Base-by-base conservation (phyloP, 2,888 invertebrate species). In the Drosophila mimetica region DNA sequence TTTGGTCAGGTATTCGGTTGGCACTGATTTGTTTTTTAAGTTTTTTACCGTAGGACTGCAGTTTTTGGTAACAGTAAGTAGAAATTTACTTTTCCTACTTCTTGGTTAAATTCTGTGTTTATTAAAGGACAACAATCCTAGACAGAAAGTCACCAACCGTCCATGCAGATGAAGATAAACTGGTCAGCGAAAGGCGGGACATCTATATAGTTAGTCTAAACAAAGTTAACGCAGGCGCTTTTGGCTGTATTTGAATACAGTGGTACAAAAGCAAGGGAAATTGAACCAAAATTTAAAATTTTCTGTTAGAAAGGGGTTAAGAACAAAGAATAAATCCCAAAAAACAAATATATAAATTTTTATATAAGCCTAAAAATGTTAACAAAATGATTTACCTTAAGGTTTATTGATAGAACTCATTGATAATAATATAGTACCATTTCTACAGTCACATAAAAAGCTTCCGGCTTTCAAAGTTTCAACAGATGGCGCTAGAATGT, bases 161-260 rank as follows among this genome's bases (percentile, higher is more conserved):
- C 64, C 22, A 22, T 64, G 64, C 42, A 22, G 54, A 11, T 34
- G 20, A 57, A 48, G 70, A 52, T 64, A 44, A 52, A 64, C 64
- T 64, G 64, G 66, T 66, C 54, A 64, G 13, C 36, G 32, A 66
- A 64, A n/a, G 4, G 64, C 25, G 44, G 37, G 37, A 61, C 42
- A 14, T 32, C 20, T 28, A 30, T 36, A 30, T 28, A 14, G 64
- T 61, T 61, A 32, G 60, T 30, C 64, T 41, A 64, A 64, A 64
- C 53, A 66, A 64, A 22, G 20, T 30, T 67, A 25, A 53, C 64
- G 64, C 64, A 64, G 64, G 64, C 64, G 64, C 64, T 41, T 18
- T 61, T 4, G 11, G 59, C 4, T 11, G 11, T 2, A 6, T 11
- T 3, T 16, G 2, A 14, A 13, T n/a, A 66, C 67, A 53, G 67